A percentile compares a stretch with the other conserved stretches of the same genome.
phyloP scores from a whole-genome alignment of 2,797 vertebrate species.

The Synaphobranchus kaupii region DNA sequence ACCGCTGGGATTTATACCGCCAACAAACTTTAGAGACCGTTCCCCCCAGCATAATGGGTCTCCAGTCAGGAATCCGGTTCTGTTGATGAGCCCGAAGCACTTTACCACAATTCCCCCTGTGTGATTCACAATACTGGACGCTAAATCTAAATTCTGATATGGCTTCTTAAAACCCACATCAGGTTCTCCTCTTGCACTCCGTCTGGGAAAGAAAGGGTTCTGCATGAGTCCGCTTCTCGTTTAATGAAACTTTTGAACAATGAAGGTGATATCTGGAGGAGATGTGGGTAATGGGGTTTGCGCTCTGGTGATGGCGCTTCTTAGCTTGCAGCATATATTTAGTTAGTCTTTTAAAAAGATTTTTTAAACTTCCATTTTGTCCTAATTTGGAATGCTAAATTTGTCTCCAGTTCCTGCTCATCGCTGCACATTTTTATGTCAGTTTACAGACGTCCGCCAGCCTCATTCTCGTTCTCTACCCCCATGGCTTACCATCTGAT shows the following conservation, averaged over 20 bases:
- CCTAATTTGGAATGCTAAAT: neutral
- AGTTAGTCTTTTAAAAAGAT: neutral
- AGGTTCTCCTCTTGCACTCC: neutral
- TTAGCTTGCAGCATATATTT: neutral
- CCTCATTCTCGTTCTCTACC: too few species aligned
- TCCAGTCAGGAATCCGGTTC: neutral
- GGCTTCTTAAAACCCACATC: neutral
- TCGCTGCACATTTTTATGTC: neutral
- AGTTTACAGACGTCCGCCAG: neutral
- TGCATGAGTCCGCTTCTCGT: neutral
- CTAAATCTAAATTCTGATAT: neutral
- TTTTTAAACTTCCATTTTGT: neutral
- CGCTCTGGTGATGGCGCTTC: neutral
- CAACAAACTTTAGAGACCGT: neutral
- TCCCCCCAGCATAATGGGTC: neutral
- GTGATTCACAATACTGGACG: neutral
- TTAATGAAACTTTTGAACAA: slow-evolving; percentile 4
- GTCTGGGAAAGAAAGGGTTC: neutral
- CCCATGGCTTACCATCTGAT: too few species aligned
- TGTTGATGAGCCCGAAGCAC: neutral
- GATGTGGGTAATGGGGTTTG: neutral
- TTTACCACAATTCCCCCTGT: neutral
- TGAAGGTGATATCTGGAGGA: neutral
- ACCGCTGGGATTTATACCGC: neutral
- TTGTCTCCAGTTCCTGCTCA: neutral